These are phyloP conservation scores for Lethenteron reissneri DNA, from an alignment of 2,113 vertebrate species.

Conservation along the genomic window DNA sequence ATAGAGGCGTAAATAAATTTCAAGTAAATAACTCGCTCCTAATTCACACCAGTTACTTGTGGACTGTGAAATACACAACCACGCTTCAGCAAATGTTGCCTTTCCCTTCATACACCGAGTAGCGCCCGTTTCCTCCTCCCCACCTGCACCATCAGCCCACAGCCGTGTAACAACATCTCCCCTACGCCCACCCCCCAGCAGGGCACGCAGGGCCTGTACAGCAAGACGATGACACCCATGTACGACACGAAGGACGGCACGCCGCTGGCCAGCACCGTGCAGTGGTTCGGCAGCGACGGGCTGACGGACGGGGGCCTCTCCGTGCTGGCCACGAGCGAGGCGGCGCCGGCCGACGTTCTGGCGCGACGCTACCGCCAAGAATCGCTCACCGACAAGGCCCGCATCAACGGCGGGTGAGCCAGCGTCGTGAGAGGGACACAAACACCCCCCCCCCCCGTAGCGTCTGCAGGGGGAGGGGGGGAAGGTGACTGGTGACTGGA, in stretches of 20 bases:
- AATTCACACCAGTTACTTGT: too few species aligned
- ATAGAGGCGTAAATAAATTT: too few species aligned
- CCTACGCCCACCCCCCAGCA: neutral
- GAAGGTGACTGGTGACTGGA: too few species aligned
- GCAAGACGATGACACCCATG: neutral
- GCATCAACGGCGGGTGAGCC: neutral
- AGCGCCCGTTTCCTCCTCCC: too few species aligned
- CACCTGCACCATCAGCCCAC: too few species aligned
- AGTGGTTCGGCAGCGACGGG: neutral
- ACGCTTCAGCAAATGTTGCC: too few species aligned
- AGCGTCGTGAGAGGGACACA: neutral
- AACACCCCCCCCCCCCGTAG: too few species aligned
- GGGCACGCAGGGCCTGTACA: conserved; percentile 3
- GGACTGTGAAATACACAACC: too few species aligned
- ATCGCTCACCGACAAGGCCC: neutral
- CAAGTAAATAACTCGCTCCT: too few species aligned
- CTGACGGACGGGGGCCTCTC: neutral
- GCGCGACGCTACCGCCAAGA: neutral
- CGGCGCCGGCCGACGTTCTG: neutral
- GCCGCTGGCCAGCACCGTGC: neutral
- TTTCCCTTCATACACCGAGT: too few species aligned
- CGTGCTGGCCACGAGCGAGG: conserved; percentile 1
- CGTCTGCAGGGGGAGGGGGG: too few species aligned
- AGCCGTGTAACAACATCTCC: too few species aligned
- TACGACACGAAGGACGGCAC: conserved; percentile 4